These are phyloP conservation scores for Nixonia krombeini DNA, from an alignment of 1,140 invertebrate species.

Conservation along the genomic window DNA sequence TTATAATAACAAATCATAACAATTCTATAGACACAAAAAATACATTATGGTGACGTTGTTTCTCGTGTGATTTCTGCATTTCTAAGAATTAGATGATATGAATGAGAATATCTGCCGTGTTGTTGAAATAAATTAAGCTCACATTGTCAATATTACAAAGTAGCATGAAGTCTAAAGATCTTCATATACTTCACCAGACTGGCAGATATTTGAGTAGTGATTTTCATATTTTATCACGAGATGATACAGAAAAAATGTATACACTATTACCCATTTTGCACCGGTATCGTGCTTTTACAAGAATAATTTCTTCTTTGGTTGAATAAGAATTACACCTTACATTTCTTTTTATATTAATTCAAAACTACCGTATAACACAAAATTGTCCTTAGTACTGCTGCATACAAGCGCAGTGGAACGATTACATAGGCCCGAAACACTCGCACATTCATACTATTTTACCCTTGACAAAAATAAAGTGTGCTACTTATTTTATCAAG, in stretches of 20 bases:
- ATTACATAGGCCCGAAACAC: not conserved
- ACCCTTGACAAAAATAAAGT: not conserved
- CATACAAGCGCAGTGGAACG: not conserved
- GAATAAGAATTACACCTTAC: conserved; percentile 24
- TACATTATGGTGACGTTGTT: not conserved
- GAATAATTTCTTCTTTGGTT: conserved; percentile 39
- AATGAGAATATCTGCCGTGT: conserved; percentile 56
- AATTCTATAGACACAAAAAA: no score
- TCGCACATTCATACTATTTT: not conserved
- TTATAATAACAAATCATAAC: no score
- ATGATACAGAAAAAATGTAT: conserved; percentile 31
- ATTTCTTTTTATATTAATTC: conserved; percentile 2
- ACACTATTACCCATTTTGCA: conserved; percentile 13
- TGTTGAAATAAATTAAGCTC: conserved; percentile 8
- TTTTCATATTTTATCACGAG: conserved; percentile 20
- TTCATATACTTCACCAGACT: no score
- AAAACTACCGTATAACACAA: not conserved
- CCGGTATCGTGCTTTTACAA: conserved; percentile 35
- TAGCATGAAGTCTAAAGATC: no score
- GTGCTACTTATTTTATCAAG: not conserved
- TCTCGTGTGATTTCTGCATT: not conserved
- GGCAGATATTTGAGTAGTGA: conserved; percentile 3
- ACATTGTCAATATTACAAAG: no score
- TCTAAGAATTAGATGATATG: conserved; percentile 32
- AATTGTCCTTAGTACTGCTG: not conserved